Percentiles rank a stretch among this genome's conserved stretches.
Conservation (phyloP, 2,113 vertebrate species). For the Xiphophorus hellerii region DNA sequence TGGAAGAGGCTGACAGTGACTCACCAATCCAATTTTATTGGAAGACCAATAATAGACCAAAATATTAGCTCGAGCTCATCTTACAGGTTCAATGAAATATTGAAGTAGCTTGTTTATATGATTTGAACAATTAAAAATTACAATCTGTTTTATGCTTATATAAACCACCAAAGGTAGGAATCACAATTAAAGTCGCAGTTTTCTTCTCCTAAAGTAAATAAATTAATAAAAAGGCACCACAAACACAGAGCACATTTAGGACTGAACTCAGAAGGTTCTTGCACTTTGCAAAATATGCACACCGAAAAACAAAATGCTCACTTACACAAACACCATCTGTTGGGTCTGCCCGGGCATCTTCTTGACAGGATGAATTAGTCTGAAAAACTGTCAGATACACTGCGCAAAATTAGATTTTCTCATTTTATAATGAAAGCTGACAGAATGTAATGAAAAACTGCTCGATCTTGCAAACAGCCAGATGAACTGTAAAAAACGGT, state of each 20-base stretch:
- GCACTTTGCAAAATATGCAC: slow-evolving; percentile 42
- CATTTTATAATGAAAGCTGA: slow-evolving; percentile 77
- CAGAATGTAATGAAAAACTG: slow-evolving; percentile 75
- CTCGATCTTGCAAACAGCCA: slow-evolving; percentile 67
- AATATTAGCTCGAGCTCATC: slow-evolving; percentile 10
- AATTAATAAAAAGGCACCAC: background rate
- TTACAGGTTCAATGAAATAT: slow-evolving; percentile 9
- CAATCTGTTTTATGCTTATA: slow-evolving; percentile 3
- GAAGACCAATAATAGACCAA: slow-evolving; percentile 17
- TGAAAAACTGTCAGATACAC: slow-evolving; percentile 78
- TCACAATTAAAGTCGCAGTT: slow-evolving; percentile 13
- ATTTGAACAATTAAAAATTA: slow-evolving; percentile 22
- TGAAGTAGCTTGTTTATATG: slow-evolving; percentile 1
- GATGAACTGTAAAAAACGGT: slow-evolving; percentile 63
- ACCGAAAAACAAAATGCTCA: slow-evolving; percentile 55
- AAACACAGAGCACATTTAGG: slow-evolving; percentile 21
- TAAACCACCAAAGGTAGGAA: slow-evolving; percentile 22
- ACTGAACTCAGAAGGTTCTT: slow-evolving; percentile 41
- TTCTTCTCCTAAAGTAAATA: background rate
- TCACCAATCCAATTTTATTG: slow-evolving; percentile 37
- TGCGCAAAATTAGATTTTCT: slow-evolving; percentile 74
- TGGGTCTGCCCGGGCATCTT: slow-evolving; percentile 65
- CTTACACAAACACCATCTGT: slow-evolving; percentile 80
- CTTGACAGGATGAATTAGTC: slow-evolving; percentile 78
- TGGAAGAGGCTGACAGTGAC: slow-evolving; percentile 25